A percentile compares a stretch with the other conserved stretches of the same genome.
Evolutionary conservation across 1,140 invertebrate species (phyloP).

Genomic region (Magallana ariakensis): DNA sequence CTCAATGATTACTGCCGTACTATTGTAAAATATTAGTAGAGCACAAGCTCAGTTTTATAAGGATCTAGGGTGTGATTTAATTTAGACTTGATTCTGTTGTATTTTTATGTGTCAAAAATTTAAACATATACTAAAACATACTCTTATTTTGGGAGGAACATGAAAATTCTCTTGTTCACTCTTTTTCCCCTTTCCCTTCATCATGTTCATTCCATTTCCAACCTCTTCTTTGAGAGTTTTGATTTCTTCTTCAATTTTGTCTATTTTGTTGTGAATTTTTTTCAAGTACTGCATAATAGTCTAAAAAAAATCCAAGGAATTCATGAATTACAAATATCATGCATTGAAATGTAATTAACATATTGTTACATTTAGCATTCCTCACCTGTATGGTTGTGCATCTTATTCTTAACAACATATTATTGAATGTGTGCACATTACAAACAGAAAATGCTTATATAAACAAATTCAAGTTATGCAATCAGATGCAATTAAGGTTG

Average conservation of each 20-base stretch:
- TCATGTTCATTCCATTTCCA: background rate
- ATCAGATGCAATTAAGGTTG: too few species aligned
- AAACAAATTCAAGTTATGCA: too few species aligned
- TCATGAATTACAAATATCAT: too few species aligned
- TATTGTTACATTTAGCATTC: too few species aligned
- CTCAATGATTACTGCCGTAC: too few species aligned
- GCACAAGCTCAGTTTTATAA: background rate
- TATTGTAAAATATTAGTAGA: too few species aligned
- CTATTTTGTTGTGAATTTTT: background rate
- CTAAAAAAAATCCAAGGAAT: background rate
- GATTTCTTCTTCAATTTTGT: background rate
- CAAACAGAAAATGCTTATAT: too few species aligned
- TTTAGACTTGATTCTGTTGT: background rate
- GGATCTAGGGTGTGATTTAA: background rate
- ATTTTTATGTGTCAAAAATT: background rate
- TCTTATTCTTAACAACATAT: too few species aligned
- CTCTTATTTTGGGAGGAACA: conserved; percentile 11
- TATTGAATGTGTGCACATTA: too few species aligned
- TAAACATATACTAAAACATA: conserved; percentile 2
- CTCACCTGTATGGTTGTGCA: too few species aligned
- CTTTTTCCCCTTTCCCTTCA: background rate
- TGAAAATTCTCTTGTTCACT: background rate
- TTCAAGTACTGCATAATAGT: background rate
- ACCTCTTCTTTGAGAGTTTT: background rate
- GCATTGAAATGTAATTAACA: too few species aligned